These are phyloP conservation scores for Pampusana beccarii DNA, from an alignment of 2,113 vertebrate genomes.

Conservation along the genomic window DNA sequence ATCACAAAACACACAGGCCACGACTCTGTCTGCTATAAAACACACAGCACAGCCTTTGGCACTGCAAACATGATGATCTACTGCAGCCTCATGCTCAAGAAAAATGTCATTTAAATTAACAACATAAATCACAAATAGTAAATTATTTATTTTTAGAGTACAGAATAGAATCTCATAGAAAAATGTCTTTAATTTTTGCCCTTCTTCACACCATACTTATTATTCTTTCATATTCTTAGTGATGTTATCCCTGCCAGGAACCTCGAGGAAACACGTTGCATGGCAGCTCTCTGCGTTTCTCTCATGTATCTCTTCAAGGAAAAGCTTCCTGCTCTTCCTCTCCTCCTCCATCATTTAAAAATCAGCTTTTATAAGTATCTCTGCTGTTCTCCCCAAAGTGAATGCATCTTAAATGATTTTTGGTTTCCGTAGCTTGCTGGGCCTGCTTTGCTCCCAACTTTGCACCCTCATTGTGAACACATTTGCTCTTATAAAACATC, in stretches of 20 bases:
- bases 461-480: fast-evolving
- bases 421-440: background rate
- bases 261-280: fast-evolving
- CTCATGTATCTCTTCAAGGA: background rate
- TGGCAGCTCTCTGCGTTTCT: background rate
- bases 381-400: background rate
- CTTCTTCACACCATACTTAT: background rate
- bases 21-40: background rate
- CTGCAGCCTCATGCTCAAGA: background rate
- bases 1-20: background rate
- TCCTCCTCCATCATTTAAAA: background rate
- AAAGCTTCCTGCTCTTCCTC: background rate
- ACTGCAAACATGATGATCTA: fast-evolving
- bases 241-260: background rate
- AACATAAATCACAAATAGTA: background rate
- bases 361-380: background rate
- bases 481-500: background rate
- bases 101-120: background rate
- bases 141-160: background rate
- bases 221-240: background rate
- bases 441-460: background rate
- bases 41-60: background rate
- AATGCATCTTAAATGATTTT: fast-evolving
- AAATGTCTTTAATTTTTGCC: background rate
- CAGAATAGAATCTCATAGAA: background rate